Base-by-base conservation (phyloP, 2,888 invertebrate genomes). In the Drosophila affinis region DNA sequence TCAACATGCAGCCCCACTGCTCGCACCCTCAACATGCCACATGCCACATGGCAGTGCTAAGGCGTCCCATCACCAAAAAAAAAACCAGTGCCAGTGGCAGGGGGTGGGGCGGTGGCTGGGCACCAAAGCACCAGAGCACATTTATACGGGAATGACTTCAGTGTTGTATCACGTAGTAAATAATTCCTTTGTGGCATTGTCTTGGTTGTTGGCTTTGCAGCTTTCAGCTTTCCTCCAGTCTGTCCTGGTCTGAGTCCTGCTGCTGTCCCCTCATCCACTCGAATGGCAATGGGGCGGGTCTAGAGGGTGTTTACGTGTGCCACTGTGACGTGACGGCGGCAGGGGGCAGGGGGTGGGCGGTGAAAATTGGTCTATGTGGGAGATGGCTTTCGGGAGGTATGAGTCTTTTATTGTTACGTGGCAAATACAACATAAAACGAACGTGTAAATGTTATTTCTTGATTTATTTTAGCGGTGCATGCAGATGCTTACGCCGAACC, bases 381-480 rank as follows among this genome's bases (percentile, higher is more conserved):
- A 24, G 51, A 17, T 39, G 39, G 39, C 14, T 34, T 18, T 6
- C 32, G 49, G 44, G 27, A 62, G 48, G 48, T 46, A 53, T 64
- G 64, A 51, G 75, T 77, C 83, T 75, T 83, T 85, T 81, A 83
- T 83, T 86, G 84, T 80, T 84, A 86, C 82, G 84, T 84, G 82
- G 84, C 86, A 86, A 86, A 84, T 86, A 82, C 80, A 84, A 82
- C 84, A 84, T 85, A 80, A 86, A 85, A 73, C 79, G 87, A 81
- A 85, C 85, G 85, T 86, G 85, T 82, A 86, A 86, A 87, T 87
- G 85, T 86, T 86, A 85, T 87, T 86, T 83, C 83, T 87, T 87
- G 85, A 87, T 86, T 86, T 85, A 87, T 86, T 87, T 86, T 81
- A 79, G 87, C 82, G 78, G 79, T 82, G 82, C 85, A 85, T 85